Percentiles rank a stretch among this genome's conserved stretches.
These are phyloP conservation scores for Drosophila sordidula DNA, from an alignment of 2,888 invertebrate species.

Conservation along the genomic window DNA sequence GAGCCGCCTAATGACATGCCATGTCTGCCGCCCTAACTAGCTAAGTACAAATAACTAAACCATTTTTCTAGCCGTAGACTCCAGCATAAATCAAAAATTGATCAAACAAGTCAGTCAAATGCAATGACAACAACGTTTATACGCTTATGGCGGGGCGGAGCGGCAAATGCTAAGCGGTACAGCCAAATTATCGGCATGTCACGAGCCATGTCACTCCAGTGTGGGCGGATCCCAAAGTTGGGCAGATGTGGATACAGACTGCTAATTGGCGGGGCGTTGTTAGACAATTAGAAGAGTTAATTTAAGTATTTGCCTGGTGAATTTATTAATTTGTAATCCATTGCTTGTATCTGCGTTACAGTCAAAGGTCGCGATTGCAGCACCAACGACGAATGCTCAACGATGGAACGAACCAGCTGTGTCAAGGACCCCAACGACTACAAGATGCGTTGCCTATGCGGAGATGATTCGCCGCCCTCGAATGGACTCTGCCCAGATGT, in stretches of 20 bases:
- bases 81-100: conserved; percentile 66
- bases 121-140: conserved; percentile 67
- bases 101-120: conserved; percentile 77
- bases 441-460: conserved; percentile 88
- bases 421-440: conserved; percentile 88
- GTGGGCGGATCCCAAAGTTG: conserved; percentile 6
- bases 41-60: conserved; percentile 29
- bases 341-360: conserved; percentile 47
- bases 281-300: conserved; percentile 4
- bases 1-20: conserved; percentile 35
- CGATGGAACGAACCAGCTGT: conserved; percentile 88
- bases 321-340: conserved; percentile 9
- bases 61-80: conserved; percentile 14
- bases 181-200: conserved; percentile 39
- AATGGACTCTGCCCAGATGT: conserved; percentile 89
- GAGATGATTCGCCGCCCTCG: conserved; percentile 88
- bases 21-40: conserved; percentile 14
- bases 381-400: conserved; percentile 88
- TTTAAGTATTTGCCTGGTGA: not conserved
- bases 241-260: not conserved
- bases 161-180: conserved; percentile 30
- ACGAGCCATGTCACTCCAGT: conserved; percentile 15
- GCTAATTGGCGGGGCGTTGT: not conserved
- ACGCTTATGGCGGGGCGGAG: conserved; percentile 34
- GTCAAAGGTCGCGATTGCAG: conserved; percentile 88